Conservation (phyloP, 2,888 invertebrate genomes). For the Drosophila nigricruria region DNA sequence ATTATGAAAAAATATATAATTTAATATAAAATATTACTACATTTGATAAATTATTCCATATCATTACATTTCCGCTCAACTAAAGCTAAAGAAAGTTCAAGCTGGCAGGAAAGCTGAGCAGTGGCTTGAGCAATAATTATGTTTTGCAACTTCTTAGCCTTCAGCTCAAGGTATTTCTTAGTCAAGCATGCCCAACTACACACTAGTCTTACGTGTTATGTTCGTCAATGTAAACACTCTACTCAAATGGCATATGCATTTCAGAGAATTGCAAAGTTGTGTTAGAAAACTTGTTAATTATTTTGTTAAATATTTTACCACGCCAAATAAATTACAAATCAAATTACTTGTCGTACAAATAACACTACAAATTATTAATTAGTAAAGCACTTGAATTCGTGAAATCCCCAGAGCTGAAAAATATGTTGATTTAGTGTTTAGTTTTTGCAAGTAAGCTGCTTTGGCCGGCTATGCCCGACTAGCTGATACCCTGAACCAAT, state of each 20-base stretch:
- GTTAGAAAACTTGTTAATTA: slow-evolving; percentile 10
- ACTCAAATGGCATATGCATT: not conserved
- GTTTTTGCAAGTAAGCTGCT: not conserved
- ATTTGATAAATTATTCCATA: not conserved
- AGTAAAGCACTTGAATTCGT: slow-evolving; percentile 3
- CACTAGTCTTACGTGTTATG: not conserved
- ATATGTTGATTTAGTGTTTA: not conserved
- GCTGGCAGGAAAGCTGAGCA: not conserved
- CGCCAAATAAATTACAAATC: slow-evolving; percentile 1
- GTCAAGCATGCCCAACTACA: not conserved
- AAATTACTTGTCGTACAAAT: slow-evolving; percentile 3
- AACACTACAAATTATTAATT: slow-evolving; percentile 9
- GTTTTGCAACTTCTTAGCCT: not conserved
- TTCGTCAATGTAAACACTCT: not conserved
- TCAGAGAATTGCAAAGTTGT: slow-evolving; percentile 2
- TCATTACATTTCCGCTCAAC: not conserved
- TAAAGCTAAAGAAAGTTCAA: not conserved
- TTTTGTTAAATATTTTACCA: not conserved
- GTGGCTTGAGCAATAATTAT: not conserved
- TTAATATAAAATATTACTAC: not conserved
- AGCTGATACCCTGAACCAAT: not conserved
- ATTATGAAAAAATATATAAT: not conserved
- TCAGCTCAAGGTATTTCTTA: slow-evolving; percentile 5
- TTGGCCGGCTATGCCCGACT: not conserved
- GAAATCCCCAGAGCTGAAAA: not conserved